phyloP scores from a whole-genome alignment of 2,113 vertebrate species.

The Puntigrus tetrazona region DNA sequence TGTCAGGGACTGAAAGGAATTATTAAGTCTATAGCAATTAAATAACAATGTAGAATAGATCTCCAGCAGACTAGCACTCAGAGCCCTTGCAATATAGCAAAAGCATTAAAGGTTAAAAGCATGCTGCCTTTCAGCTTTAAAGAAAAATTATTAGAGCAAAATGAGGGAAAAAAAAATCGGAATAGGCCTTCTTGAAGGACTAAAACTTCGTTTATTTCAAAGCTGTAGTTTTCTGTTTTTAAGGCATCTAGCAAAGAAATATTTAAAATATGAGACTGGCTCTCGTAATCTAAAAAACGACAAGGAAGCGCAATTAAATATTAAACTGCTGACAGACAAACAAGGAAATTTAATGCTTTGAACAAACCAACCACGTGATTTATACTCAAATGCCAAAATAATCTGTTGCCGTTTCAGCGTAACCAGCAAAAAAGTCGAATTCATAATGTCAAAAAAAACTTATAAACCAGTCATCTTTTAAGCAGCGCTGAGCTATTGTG shows the following conservation, averaged over 20 bases:
- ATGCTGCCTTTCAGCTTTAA: slow-evolving; percentile 19
- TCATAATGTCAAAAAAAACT: neutral
- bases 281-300: neutral
- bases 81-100: slow-evolving; percentile 12
- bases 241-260: neutral
- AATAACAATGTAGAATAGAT: neutral
- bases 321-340: slow-evolving; percentile 11
- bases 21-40: slow-evolving; percentile 31
- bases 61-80: neutral
- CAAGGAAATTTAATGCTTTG: neutral
- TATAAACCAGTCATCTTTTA: neutral
- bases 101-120: slow-evolving; percentile 34
- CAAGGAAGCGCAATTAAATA: neutral
- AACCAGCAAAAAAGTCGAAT: neutral
- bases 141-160: slow-evolving; percentile 2
- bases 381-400: neutral
- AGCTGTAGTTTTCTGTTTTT: neutral
- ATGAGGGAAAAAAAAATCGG: neutral
- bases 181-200: neutral
- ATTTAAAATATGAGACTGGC: slow-evolving; percentile 3
- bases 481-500: neutral
- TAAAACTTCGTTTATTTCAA: neutral
- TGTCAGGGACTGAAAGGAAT: slow-evolving; percentile 1
- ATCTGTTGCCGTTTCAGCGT: neutral
- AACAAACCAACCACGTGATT: neutral